Conservation (phyloP, 2,797 vertebrate species). For the Hippopotamyrus pictus region DNA sequence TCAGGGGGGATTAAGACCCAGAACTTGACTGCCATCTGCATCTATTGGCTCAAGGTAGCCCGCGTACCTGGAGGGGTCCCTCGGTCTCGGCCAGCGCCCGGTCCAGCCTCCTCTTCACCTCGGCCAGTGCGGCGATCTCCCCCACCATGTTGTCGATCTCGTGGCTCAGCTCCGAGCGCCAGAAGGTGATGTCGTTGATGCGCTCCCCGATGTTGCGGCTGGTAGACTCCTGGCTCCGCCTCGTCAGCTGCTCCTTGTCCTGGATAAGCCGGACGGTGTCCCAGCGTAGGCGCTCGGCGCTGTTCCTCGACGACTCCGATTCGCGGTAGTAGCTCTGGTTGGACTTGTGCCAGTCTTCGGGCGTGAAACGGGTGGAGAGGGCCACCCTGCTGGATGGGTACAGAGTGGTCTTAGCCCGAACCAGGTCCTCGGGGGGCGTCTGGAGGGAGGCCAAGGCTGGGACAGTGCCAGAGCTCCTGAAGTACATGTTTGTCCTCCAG, state of each 20-base stretch:
- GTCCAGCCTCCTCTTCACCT: conserved; percentile 78
- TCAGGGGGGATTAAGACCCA: not conserved
- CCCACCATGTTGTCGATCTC: conserved; percentile 85
- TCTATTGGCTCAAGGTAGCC: not conserved
- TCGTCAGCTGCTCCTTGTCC: conserved; percentile 77
- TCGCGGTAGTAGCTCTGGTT: conserved; percentile 79
- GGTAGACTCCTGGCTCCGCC: conserved; percentile 67
- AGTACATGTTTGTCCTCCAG: conserved; percentile 75
- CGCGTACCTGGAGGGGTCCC: conserved; percentile 78
- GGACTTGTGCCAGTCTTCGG: conserved; percentile 82
- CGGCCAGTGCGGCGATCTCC: conserved; percentile 72
- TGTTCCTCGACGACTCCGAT: conserved; percentile 70
- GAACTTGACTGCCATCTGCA: not conserved
- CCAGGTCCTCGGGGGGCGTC: conserved; percentile 56
- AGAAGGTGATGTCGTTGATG: conserved; percentile 80
- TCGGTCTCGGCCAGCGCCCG: conserved; percentile 77
- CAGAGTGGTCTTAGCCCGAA: conserved; percentile 64
- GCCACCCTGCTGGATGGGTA: conserved; percentile 72
- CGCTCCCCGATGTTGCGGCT: conserved; percentile 81
- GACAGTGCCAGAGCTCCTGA: conserved; percentile 51
- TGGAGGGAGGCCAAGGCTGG: conserved; percentile 58
- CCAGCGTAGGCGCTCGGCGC: conserved; percentile 73
- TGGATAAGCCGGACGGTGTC: conserved; percentile 79
- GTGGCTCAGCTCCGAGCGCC: conserved; percentile 82
- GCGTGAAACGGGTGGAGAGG: conserved; percentile 70